A percentile compares a stretch with the other conserved stretches of the same genome.
These are phyloP conservation scores for Diorhabda elongata DNA, from an alignment of 1,140 invertebrate genomes.

Conservation along the genomic window DNA sequence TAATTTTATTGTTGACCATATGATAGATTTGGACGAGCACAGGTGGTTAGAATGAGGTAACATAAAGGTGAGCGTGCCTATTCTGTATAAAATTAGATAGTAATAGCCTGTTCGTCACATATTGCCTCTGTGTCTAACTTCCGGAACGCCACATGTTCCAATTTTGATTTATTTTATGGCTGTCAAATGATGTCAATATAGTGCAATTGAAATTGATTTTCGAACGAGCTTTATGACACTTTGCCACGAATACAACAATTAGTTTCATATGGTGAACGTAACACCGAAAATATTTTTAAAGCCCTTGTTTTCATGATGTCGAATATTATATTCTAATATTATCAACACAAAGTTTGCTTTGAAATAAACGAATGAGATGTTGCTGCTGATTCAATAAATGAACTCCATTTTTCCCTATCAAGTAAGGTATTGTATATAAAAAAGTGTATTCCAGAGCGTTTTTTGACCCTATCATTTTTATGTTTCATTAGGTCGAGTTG, in stretches of 20 bases:
- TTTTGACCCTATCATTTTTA: too few relatives aligned
- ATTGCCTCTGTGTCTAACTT: neutral
- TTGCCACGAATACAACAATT: constrained; percentile 2
- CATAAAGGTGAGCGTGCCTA: neutral
- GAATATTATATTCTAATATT: too few relatives aligned
- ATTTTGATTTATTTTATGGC: constrained; percentile 1
- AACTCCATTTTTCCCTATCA: too few relatives aligned
- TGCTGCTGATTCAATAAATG: too few relatives aligned
- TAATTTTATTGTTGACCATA: neutral
- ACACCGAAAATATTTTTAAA: neutral
- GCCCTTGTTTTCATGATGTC: too few relatives aligned
- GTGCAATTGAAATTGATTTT: constrained; percentile 2
- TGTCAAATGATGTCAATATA: constrained; percentile 2
- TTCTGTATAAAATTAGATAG: neutral
- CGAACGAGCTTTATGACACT: neutral
- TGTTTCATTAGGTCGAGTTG: too few relatives aligned
- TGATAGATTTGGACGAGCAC: constrained; percentile 1
- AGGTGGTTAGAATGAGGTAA: constrained; percentile 1
- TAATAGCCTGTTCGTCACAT: neutral
- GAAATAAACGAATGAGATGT: too few relatives aligned
- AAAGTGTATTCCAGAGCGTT: too few relatives aligned
- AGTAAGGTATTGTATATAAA: too few relatives aligned
- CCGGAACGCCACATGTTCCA: neutral
- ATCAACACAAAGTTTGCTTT: too few relatives aligned
- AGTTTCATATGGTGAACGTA: neutral